Conservation (phyloP, 1,140 invertebrate species). For the Achatina immaculata region DNA sequence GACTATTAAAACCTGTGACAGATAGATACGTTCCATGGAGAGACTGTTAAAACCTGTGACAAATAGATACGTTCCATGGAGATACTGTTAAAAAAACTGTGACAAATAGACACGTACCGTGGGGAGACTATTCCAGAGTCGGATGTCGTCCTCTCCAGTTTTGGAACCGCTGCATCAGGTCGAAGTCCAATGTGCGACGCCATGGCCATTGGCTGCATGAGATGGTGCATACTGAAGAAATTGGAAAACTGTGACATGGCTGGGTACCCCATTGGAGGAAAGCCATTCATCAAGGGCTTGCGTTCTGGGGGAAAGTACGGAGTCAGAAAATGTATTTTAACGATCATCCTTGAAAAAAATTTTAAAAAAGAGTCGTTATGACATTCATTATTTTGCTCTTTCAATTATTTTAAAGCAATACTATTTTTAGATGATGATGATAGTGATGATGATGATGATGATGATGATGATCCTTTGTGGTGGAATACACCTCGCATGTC, state of each 20-base stretch:
- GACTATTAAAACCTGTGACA: background rate
- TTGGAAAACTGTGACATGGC: conserved; percentile 35
- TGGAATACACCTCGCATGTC: no score
- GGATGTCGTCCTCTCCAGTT: conserved; percentile 27
- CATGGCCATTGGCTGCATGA: conserved; percentile 38
- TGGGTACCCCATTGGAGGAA: conserved; percentile 29
- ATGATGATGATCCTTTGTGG: no score
- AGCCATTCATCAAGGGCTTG: conserved; percentile 34
- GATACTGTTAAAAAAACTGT: background rate
- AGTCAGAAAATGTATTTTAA: background rate
- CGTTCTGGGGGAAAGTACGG: conserved; percentile 8
- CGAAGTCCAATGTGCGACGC: conserved; percentile 33
- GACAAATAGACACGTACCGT: background rate
- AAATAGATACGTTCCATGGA: background rate
- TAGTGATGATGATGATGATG: no score
- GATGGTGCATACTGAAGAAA: conserved; percentile 37
- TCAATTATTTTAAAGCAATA: no score
- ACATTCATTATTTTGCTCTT: no score
- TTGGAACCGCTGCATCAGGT: conserved; percentile 10
- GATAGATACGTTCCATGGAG: background rate
- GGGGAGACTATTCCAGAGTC: conserved; percentile 32
- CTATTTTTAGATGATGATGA: no score
- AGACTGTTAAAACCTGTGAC: background rate
- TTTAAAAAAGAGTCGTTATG: background rate
- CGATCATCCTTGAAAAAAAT: background rate